phyloP scores from a whole-genome alignment of 2,113 vertebrate genomes.

The Saguinus imperator region DNA sequence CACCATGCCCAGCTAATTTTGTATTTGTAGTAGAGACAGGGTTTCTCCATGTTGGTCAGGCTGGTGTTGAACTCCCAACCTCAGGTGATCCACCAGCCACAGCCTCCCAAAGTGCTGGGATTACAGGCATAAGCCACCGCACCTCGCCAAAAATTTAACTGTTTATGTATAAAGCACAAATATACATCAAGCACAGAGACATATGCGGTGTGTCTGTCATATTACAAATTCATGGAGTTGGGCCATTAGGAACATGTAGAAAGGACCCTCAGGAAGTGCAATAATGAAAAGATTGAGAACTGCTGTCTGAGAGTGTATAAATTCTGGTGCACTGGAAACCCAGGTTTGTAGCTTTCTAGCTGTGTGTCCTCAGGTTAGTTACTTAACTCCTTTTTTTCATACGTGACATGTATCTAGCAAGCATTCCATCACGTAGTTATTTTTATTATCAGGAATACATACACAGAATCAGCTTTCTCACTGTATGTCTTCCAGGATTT shows the following conservation, averaged over 20 bases:
- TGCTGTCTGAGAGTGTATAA: neutral
- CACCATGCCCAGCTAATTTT: too few relatives aligned
- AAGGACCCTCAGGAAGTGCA: neutral
- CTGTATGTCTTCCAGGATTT: neutral
- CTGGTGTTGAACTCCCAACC: too few relatives aligned
- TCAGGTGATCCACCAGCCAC: too few relatives aligned
- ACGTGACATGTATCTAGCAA: neutral
- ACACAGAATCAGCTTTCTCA: neutral
- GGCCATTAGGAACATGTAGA: neutral
- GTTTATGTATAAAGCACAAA: neutral
- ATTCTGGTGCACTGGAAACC: neutral
- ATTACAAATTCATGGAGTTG: neutral
- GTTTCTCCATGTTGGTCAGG: too few relatives aligned
- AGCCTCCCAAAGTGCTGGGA: too few relatives aligned
- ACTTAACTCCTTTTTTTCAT: neutral
- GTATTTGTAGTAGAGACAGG: too few relatives aligned
- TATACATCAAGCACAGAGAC: fast-evolving
- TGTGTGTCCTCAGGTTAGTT: neutral
- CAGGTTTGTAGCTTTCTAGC: neutral
- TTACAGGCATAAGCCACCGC: too few relatives aligned
- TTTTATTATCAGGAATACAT: neutral
- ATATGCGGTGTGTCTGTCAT: neutral
- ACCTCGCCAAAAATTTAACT: neutral
- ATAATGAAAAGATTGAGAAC: neutral
- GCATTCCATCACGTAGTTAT: neutral